Evolutionary conservation across 1,140 invertebrate species (phyloP).

Genomic region (Gerris buenoi): DNA sequence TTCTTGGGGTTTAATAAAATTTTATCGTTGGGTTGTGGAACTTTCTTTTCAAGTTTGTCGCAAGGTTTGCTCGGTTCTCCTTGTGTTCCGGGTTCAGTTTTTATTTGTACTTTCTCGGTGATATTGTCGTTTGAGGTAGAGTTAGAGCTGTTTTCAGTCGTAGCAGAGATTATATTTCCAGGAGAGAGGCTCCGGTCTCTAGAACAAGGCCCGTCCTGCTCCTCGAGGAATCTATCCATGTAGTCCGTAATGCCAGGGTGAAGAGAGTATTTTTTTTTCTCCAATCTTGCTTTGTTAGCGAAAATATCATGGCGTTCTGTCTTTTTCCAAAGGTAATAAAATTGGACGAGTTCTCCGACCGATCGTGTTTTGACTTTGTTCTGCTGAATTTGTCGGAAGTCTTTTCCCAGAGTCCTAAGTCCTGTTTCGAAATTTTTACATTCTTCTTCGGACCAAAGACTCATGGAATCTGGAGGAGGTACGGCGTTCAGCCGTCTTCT

Average conservation of each 20-base stretch:
- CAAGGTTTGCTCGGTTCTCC: not conserved
- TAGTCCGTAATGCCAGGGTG: slow-evolving; percentile 77
- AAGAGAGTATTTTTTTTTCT: slow-evolving; percentile 74
- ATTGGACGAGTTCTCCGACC: slow-evolving; percentile 92
- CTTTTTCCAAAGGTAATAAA: slow-evolving; percentile 99
- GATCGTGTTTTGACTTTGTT: slow-evolving; percentile 85
- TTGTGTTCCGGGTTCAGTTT: not conserved
- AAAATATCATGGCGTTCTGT: slow-evolving; percentile 87
- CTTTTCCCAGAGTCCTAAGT: slow-evolving; percentile 81
- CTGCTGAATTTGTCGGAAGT: slow-evolving; percentile 87
- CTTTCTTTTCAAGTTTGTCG: too few species aligned
- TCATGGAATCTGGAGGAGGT: slow-evolving; percentile 53
- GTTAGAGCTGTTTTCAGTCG: not conserved
- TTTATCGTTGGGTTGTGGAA: not conserved
- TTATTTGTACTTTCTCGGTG: too few species aligned
- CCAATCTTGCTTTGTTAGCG: slow-evolving; percentile 63
- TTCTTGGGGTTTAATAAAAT: not conserved
- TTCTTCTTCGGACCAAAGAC: slow-evolving; percentile 93
- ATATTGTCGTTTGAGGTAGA: not conserved
- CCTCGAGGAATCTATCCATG: slow-evolving; percentile 73
- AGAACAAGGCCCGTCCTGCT: slow-evolving; percentile 42
- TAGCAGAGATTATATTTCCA: not conserved
- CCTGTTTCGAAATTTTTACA: slow-evolving; percentile 93
- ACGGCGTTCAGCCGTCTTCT: slow-evolving; percentile 64
- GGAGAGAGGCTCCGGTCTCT: slow-evolving; percentile 30